phyloP scores from a whole-genome alignment of 1,140 invertebrate genomes.

The Tetragonula clypearis region DNA sequence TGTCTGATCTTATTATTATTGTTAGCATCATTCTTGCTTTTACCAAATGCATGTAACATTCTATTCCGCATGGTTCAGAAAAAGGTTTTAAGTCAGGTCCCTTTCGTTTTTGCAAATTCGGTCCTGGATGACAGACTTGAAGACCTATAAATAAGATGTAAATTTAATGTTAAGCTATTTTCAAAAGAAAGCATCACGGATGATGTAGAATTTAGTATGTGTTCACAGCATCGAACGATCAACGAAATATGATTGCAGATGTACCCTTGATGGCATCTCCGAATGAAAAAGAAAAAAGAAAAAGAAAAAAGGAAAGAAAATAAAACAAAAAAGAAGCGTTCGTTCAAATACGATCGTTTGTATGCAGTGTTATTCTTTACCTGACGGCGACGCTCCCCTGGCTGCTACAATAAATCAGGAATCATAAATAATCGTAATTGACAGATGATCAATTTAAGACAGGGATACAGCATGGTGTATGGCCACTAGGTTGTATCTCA shows the following conservation, averaged over 20 bases:
- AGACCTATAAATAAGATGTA: constrained; percentile 80
- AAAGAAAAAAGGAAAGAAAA: neutral
- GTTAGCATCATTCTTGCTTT: neutral
- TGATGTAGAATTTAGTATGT: constrained; percentile 51
- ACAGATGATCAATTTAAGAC: constrained; percentile 38
- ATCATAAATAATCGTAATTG: constrained; percentile 73
- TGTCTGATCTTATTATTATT: neutral
- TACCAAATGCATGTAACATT: constrained; percentile 94
- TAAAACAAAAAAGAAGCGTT: constrained; percentile 48
- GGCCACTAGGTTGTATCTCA: constrained; percentile 43
- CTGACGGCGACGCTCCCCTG: constrained; percentile 75
- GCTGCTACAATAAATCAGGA: constrained; percentile 72
- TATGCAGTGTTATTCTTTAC: constrained; percentile 73
- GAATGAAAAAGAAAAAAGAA: neutral
- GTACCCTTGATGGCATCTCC: constrained; percentile 70
- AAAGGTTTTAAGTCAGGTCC: constrained; percentile 94
- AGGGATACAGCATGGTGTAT: constrained; percentile 31
- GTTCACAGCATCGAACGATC: constrained; percentile 62
- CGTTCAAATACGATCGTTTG: constrained; percentile 58
- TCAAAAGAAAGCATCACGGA: constrained; percentile 27
- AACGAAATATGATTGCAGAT: constrained; percentile 70
- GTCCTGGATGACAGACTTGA: constrained; percentile 95
- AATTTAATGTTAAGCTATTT: constrained; percentile 20
- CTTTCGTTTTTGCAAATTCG: constrained; percentile 93
- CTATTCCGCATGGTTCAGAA: constrained; percentile 91